Base-by-base conservation (phyloP, 1,140 invertebrate species). In the Psilanteris sp. region DNA sequence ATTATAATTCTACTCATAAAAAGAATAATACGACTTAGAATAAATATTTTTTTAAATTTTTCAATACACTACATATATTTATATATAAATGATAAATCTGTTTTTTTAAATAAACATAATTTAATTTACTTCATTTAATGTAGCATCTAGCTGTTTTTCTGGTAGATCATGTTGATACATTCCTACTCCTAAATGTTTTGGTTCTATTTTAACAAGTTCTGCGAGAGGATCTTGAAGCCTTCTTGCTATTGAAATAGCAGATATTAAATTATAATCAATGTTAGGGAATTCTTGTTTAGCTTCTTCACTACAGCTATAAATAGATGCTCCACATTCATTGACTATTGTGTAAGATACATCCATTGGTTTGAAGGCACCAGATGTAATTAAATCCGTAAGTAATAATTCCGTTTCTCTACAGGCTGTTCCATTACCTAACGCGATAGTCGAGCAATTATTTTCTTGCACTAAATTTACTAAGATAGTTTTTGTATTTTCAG, bases 151-250 rank as follows among this genome's bases (percentile, higher is more conserved):
- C 79, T 92, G 90, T 80, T 93, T 94, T 57, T 95, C 92, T 1
- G 93, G 91, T 6, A 97, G 89, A 85, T 98, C 96, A 83, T 97
- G 96, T 86, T 98, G 94, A 82, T 98, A 98, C 92, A 97, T 95
- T 24, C 96, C 96, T 3, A 95, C 93, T 8, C 96, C 96, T 57
- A 98, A 89, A 83, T 97, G 94, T 81, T 95, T 95, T 0, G 96
- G 96, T 66, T 97, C 96, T 18, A 98, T 93, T 89, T 98, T 98
- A 0, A 98, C 95, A 52, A 96, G 90, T 87, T 98, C 96, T 26
- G 94, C 93, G 24, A 98, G 83, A 3, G 96, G 96, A 89, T 98
- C 96, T 82, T 96, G 93, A 0, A 97, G 88, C 78, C 96, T 89
- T 80, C 96, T 90, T 0, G 95, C 95, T 72, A 98, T 93, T 1